phyloP scores from a whole-genome alignment of 2,797 vertebrate genomes.

The Labeo calbasu region DNA sequence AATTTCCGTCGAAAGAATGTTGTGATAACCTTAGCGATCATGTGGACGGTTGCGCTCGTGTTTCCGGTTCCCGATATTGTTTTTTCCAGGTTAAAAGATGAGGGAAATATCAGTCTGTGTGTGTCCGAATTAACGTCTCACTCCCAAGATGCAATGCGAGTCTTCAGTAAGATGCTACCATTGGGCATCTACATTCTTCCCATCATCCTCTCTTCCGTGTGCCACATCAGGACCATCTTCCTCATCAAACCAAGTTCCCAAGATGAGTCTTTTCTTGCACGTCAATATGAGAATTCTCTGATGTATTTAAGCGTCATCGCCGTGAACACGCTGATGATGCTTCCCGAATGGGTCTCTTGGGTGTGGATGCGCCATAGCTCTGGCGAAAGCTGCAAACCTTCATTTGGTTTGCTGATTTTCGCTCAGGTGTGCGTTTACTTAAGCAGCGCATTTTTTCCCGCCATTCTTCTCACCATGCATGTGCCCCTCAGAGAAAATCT shows the following conservation, averaged over 20 bases:
- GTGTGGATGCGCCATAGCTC: conserved; percentile 76
- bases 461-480: conserved; percentile 77
- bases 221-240: conserved; percentile 75
- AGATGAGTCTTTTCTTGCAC: conserved; percentile 59
- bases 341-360: conserved; percentile 81
- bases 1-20: conserved; percentile 65
- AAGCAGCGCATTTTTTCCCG: conserved; percentile 75
- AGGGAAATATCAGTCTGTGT: conserved; percentile 64
- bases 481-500: conserved; percentile 78
- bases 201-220: conserved; percentile 70
- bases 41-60: conserved; percentile 72
- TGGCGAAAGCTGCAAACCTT: conserved; percentile 64
- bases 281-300: conserved; percentile 71
- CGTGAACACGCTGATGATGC: conserved; percentile 75
- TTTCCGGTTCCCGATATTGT: conserved; percentile 77
- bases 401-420: conserved; percentile 70
- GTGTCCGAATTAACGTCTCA: conserved; percentile 69
- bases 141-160: conserved; percentile 75
- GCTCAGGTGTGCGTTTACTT: conserved; percentile 78
- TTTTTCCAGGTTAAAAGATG: conserved; percentile 68
- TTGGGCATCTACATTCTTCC: conserved; percentile 71
- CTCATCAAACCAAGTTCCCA: conserved; percentile 65
- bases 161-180: conserved; percentile 81
- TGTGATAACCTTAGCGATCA: conserved; percentile 63
- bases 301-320: conserved; percentile 74